A percentile compares a stretch with the other conserved stretches of the same genome.
Conservation (phyloP, 2,888 invertebrate species). For the Tetragonisca angustula region DNA sequence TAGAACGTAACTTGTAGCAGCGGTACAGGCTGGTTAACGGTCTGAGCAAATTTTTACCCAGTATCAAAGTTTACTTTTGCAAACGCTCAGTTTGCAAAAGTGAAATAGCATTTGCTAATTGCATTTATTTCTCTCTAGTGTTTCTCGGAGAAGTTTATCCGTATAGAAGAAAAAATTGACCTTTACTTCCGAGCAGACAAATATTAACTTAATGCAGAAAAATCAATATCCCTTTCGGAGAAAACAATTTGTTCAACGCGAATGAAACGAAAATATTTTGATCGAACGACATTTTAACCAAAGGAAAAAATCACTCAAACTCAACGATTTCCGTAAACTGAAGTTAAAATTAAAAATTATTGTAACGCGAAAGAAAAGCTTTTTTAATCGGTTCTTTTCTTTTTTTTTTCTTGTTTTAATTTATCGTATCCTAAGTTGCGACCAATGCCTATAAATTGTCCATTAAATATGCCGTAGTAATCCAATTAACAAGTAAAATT, state of each 20-base stretch:
- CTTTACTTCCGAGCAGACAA: neutral
- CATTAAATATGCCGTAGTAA: too few species aligned
- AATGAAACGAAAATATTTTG: neutral
- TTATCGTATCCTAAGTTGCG: too few species aligned
- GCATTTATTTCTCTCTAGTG: neutral
- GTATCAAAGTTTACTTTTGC: neutral
- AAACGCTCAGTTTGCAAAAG: neutral
- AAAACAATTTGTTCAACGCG: neutral
- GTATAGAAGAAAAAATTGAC: neutral
- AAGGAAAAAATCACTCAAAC: too few species aligned
- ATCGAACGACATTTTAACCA: neutral
- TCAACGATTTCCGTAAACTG: too few species aligned
- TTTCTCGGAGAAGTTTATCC: neutral
- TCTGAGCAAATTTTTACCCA: neutral
- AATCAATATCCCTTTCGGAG: conserved; percentile 1
- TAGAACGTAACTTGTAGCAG: too few species aligned
- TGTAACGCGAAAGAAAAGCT: too few species aligned
- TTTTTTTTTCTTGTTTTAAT: too few species aligned
- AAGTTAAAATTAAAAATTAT: too few species aligned
- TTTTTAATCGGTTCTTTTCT: too few species aligned
- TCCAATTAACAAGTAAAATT: too few species aligned
- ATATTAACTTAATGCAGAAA: neutral
- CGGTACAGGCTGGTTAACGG: neutral
- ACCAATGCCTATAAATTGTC: too few species aligned
- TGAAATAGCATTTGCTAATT: neutral